Evolutionary conservation across 2,113 vertebrate genomes (phyloP).

Genomic region (Xiphophorus couchianus): DNA sequence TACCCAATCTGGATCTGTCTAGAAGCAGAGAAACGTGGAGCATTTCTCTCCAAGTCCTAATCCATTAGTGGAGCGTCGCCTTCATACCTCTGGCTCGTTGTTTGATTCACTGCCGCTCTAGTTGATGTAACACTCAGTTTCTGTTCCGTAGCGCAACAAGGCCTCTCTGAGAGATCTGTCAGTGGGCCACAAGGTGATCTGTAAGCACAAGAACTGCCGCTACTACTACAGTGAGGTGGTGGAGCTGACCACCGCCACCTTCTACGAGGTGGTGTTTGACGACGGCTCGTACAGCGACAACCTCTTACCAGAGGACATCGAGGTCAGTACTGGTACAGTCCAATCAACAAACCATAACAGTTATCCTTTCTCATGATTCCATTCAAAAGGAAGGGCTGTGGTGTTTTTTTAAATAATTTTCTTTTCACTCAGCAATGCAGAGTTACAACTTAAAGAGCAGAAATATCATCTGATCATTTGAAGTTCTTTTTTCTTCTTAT

Average conservation of each 20-base stretch:
- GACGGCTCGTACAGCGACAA: slow-evolving; percentile 98
- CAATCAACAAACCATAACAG: background rate
- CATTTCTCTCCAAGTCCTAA: too few species aligned
- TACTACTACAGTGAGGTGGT: slow-evolving; percentile 96
- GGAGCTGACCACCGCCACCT: slow-evolving; percentile 91
- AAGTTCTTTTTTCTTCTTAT: too few species aligned
- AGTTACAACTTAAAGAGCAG: too few species aligned
- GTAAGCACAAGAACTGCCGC: slow-evolving; percentile 93
- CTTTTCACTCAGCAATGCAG: too few species aligned
- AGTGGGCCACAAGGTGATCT: slow-evolving; percentile 91
- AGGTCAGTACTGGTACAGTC: slow-evolving; percentile 75
- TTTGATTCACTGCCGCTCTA: background rate
- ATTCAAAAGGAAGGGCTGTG: too few species aligned
- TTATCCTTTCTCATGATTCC: background rate
- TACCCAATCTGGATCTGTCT: too few species aligned
- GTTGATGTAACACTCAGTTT: background rate
- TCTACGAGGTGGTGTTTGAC: slow-evolving; percentile 97
- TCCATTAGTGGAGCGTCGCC: too few species aligned
- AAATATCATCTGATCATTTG: too few species aligned
- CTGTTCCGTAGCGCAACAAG: slow-evolving; percentile 80
- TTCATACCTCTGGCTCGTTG: background rate
- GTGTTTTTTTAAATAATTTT: too few species aligned
- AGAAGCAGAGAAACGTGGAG: too few species aligned
- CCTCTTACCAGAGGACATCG: slow-evolving; percentile 96
- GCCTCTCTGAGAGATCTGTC: slow-evolving; percentile 85